These are phyloP conservation scores for Chydorus sphaericus DNA, from an alignment of 2,888 invertebrate genomes.

Conservation along the genomic window DNA sequence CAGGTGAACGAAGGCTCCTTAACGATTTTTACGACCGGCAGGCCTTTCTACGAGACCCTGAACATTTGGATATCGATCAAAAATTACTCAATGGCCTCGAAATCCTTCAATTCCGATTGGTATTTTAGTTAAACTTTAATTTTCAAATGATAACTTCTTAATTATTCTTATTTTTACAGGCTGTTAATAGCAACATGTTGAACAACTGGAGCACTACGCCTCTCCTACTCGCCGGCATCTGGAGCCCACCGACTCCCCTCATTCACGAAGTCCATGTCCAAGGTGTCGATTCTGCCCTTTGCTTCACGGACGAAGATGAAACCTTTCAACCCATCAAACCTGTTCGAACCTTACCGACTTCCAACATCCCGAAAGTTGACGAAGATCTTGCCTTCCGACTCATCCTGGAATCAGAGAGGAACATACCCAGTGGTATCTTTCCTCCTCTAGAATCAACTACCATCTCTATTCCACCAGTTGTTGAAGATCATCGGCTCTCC, in stretches of 20 bases:
- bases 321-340: neutral
- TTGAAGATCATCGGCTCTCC: neutral
- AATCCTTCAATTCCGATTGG: conserved; percentile 34
- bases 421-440: neutral
- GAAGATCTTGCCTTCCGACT: conserved; percentile 12
- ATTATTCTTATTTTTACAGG: no score
- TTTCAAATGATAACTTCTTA: no score
- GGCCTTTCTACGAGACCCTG: conserved; percentile 69
- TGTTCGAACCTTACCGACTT: neutral
- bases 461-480: neutral
- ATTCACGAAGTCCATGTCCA: conserved; percentile 48
- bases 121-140: neutral
- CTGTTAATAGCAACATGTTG: conserved; percentile 68
- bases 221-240: conserved; percentile 65
- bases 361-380: conserved; percentile 1
- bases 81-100: conserved; percentile 62
- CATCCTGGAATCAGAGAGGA: conserved; percentile 10
- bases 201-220: conserved; percentile 80
- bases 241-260: conserved; percentile 64
- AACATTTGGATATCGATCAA: conserved; percentile 61
- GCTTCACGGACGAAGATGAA: conserved; percentile 34
- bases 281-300: conserved; percentile 55
- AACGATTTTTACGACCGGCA: conserved; percentile 66
- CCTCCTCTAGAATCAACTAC: neutral
- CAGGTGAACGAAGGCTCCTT: conserved; percentile 57